Conservation (phyloP, 2,888 invertebrate species). For the Apodemia zela region DNA sequence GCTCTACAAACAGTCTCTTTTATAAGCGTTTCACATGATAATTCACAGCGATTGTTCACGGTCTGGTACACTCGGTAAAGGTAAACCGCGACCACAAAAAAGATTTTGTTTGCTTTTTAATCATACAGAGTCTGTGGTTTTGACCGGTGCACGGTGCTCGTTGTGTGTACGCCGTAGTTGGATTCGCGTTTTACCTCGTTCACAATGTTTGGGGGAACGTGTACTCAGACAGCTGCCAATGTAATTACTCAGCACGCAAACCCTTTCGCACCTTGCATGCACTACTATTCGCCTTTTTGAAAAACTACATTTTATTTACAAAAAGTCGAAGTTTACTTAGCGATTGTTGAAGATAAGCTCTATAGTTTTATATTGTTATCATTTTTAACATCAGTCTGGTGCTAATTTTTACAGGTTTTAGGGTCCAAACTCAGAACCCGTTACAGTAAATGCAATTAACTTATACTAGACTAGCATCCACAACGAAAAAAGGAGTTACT, state of each 20-base stretch:
- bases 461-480: no score
- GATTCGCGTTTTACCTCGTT: slow-evolving; percentile 59
- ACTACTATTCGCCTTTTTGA: slow-evolving; percentile 25
- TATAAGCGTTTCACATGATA: slow-evolving; percentile 72
- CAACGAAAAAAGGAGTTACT: no score
- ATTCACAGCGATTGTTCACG: slow-evolving; percentile 74
- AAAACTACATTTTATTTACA: slow-evolving; percentile 21
- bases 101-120: slow-evolving; percentile 72
- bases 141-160: slow-evolving; percentile 55
- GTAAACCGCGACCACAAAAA: slow-evolving; percentile 74
- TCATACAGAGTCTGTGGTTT: slow-evolving; percentile 60
- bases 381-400: background rate
- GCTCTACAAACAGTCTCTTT: slow-evolving; percentile 68
- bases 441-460: no score
- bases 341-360: background rate
- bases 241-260: slow-evolving; percentile 70
- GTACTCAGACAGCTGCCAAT: slow-evolving; percentile 66
- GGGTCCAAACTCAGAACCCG: background rate
- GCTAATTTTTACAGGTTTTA: background rate
- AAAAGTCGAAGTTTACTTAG: slow-evolving; percentile 11
- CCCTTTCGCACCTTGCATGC: slow-evolving; percentile 74
- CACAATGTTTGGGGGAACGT: slow-evolving; percentile 62
- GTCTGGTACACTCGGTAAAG: slow-evolving; percentile 72
- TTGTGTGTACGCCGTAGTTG: slow-evolving; percentile 45
- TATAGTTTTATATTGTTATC: background rate